phyloP scores from a whole-genome alignment of 2,797 vertebrate species.

The Tolypeutes matacus region DNA sequence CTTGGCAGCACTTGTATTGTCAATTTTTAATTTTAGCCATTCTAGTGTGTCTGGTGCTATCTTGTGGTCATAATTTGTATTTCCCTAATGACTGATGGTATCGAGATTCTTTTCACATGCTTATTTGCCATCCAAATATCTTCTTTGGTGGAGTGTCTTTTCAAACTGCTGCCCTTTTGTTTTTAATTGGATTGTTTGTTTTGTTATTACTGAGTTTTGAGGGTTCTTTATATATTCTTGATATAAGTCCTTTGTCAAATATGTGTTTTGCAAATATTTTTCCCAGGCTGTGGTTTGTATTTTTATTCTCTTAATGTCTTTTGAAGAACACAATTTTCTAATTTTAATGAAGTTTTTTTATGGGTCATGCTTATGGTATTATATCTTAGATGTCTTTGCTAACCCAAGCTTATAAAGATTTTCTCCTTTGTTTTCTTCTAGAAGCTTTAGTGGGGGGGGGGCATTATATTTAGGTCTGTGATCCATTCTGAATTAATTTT shows the following conservation, averaged over 20 bases:
- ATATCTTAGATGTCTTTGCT: not conserved
- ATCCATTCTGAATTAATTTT: not conserved
- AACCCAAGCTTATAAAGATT: not conserved
- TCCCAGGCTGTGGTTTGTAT: not conserved
- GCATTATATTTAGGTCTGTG: not conserved
- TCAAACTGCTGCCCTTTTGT: not conserved
- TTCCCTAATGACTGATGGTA: not conserved
- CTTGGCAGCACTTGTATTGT: not conserved
- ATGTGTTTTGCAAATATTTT: not conserved
- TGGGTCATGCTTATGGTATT: not conserved
- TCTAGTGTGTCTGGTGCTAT: not conserved
- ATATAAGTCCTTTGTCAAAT: not conserved
- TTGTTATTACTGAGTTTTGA: not conserved
- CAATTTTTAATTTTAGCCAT: not conserved
- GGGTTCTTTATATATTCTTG: not conserved
- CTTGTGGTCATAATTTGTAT: not conserved
- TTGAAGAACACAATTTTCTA: slow-evolving; percentile 34
- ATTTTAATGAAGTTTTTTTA: not conserved
- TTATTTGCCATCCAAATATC: not conserved
- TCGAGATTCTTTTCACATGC: not conserved
- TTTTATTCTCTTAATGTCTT: slow-evolving; percentile 10
- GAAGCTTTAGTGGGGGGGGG: not conserved
- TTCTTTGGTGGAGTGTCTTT: not conserved
- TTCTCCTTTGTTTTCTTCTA: not conserved
- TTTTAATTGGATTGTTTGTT: not conserved